phyloP scores from a whole-genome alignment of 2,888 invertebrate species.

The Polymixis flavicincta region DNA sequence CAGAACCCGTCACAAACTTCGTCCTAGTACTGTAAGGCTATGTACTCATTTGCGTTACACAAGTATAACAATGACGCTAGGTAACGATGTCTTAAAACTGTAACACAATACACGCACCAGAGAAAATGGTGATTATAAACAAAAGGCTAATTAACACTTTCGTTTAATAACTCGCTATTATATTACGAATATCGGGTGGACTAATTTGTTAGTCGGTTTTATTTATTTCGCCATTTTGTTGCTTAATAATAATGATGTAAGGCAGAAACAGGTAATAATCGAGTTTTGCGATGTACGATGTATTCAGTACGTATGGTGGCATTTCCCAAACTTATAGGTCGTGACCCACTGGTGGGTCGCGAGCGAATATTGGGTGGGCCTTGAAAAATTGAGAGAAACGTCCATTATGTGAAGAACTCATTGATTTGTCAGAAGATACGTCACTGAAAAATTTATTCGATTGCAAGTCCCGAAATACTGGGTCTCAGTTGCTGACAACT shows the following conservation, averaged over 20 bases:
- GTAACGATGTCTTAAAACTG: slow-evolving; percentile 59
- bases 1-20: slow-evolving; percentile 34
- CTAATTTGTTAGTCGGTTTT: slow-evolving; percentile 48
- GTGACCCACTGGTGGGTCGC: no score
- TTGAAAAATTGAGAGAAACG: no score
- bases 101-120: slow-evolving; percentile 55
- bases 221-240: slow-evolving; percentile 20
- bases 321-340: no score
- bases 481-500: no score
- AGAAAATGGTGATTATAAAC: slow-evolving; percentile 61
- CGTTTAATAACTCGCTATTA: slow-evolving; percentile 47
- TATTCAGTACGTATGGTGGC: no score
- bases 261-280: not conserved
- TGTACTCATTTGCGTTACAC: slow-evolving; percentile 26
- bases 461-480: no score
- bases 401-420: no score
- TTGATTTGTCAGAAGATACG: no score
- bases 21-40: not conserved
- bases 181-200: slow-evolving; percentile 56
- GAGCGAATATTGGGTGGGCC: no score
- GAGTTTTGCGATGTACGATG: not conserved
- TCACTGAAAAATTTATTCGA: no score
- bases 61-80: slow-evolving; percentile 45
- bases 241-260: not conserved
- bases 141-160: slow-evolving; percentile 60